Conservation (phyloP, 1,140 invertebrate species). For the Meloidogyne exigua region DNA sequence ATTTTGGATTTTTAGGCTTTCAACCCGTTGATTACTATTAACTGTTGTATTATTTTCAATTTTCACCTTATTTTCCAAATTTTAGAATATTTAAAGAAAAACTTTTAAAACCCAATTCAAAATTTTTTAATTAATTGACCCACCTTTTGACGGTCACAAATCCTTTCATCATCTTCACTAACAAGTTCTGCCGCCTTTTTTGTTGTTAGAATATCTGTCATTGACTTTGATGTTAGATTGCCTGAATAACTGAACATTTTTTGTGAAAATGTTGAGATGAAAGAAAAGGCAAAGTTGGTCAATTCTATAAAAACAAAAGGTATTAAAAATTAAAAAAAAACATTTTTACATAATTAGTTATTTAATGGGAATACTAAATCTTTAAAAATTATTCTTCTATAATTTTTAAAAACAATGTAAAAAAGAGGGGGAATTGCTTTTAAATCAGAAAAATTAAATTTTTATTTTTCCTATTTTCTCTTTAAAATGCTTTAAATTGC, state of each 20-base stretch:
- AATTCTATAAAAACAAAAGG: neutral
- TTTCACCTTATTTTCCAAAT: neutral
- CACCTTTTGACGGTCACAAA: conserved; percentile 1
- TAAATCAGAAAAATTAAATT: neutral
- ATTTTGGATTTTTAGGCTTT: neutral
- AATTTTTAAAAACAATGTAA: neutral
- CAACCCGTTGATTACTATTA: neutral
- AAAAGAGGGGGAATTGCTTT: neutral
- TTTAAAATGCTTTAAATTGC: neutral
- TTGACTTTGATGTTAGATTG: neutral
- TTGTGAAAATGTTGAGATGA: neutral
- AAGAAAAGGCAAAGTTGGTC: neutral
- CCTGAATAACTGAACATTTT: neutral
- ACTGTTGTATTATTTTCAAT: neutral
- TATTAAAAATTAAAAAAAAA: neutral
- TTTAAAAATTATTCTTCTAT: too few species aligned
- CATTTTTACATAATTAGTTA: too few species aligned
- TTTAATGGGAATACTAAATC: too few species aligned
- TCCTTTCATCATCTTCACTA: neutral
- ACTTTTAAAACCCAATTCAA: neutral
- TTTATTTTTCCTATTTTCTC: neutral
- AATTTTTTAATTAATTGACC: neutral
- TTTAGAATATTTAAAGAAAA: neutral
- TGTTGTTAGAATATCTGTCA: neutral
- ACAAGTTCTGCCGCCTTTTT: conserved; percentile 1